These are phyloP conservation scores for Piscicola geometra DNA, from an alignment of 2,888 invertebrate species.

Conservation along the genomic window DNA sequence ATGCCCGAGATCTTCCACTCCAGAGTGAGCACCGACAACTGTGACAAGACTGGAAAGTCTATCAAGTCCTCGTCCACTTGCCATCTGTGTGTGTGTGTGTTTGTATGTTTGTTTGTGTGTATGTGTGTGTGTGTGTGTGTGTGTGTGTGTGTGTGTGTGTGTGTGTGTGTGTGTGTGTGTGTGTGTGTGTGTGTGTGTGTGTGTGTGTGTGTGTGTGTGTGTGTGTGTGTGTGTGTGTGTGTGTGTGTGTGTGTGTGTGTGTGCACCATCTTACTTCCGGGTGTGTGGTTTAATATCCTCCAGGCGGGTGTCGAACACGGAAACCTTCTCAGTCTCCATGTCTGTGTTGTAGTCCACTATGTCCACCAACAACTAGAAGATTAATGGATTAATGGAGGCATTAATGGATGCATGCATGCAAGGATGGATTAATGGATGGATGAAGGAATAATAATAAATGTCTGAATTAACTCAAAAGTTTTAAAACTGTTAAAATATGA, in stretches of 20 bases:
- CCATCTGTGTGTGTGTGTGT: constrained; percentile 36
- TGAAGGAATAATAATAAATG: no score
- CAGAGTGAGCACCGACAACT: constrained; percentile 54
- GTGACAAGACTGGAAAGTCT: constrained; percentile 82
- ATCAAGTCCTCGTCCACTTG: constrained; percentile 68
- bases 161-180: constrained; percentile 28
- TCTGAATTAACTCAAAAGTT: no score
- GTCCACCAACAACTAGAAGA: constrained; percentile 47
- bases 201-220: constrained; percentile 34
- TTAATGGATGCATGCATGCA: no score
- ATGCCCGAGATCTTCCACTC: constrained; percentile 48
- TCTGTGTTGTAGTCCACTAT: constrained; percentile 53
- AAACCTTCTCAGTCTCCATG: constrained; percentile 50
- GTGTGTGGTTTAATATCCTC: constrained; percentile 27
- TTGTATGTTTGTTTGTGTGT: constrained; percentile 20
- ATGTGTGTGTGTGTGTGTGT: constrained; percentile 28
- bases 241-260: no score
- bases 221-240: no score
- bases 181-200: constrained; percentile 32
- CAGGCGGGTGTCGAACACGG: constrained; percentile 46
- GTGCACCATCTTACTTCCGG: constrained; percentile 5
- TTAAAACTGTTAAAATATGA: no score
- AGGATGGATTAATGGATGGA: no score
- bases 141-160: constrained; percentile 14
- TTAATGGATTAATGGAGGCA: background rate